Percentiles rank a stretch among this genome's conserved stretches.
Evolutionary conservation across 2,797 vertebrate species (phyloP).

Genomic region (Agapornis canus): DNA sequence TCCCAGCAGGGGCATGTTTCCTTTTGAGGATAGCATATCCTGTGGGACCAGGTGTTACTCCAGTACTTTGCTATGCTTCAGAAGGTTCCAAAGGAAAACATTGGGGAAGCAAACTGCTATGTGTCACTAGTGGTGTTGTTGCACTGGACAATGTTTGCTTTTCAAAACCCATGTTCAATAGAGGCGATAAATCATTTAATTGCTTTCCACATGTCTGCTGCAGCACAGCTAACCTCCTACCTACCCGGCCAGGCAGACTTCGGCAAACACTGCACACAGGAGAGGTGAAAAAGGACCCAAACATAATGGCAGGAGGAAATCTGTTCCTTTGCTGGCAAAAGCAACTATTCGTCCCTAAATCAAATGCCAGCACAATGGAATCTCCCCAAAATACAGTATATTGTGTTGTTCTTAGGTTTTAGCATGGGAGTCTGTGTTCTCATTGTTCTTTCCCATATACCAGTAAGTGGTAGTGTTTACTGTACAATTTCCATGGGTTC

Average conservation of each 20-base stretch:
- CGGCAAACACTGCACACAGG: background rate
- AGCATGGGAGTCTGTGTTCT: background rate
- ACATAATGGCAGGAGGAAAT: slow-evolving; percentile 27
- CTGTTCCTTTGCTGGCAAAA: slow-evolving; percentile 23
- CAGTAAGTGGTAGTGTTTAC: slow-evolving; percentile 35
- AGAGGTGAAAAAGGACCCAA: slow-evolving; percentile 4
- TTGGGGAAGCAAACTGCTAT: background rate
- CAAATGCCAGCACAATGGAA: slow-evolving; percentile 27
- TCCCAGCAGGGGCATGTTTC: background rate
- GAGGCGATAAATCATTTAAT: slow-evolving; percentile 43
- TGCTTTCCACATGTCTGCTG: background rate
- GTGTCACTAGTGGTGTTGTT: slow-evolving; percentile 8
- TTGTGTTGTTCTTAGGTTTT: slow-evolving; percentile 10
- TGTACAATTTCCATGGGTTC: slow-evolving; percentile 37
- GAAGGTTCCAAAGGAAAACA: background rate
- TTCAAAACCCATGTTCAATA: slow-evolving; percentile 18
- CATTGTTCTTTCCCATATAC: slow-evolving; percentile 26
- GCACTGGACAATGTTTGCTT: slow-evolving; percentile 18
- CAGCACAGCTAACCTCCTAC: background rate
- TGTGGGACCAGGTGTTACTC: background rate
- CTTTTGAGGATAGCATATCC: background rate
- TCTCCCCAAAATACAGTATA: slow-evolving; percentile 33
- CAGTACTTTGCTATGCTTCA: background rate
- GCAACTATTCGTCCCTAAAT: slow-evolving; percentile 39
- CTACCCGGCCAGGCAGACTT: slow-evolving; percentile 24